A percentile compares a stretch with the other conserved stretches of the same genome.
Evolutionary conservation across 2,113 vertebrate genomes (phyloP).

Genomic region (Lichenostomus cassidix): DNA sequence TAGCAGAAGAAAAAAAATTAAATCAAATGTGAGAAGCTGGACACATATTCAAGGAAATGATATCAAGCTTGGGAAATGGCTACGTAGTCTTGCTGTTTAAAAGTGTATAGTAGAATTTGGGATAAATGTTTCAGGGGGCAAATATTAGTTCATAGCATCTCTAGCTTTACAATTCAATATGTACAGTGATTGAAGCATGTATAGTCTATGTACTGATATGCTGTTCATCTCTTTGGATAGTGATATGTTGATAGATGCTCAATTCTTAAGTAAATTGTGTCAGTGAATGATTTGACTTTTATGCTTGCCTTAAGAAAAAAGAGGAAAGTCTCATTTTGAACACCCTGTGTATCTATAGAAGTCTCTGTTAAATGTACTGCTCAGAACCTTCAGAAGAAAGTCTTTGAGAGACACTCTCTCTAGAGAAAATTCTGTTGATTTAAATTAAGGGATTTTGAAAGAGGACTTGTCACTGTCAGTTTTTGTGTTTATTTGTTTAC

Average conservation of each 20-base stretch:
- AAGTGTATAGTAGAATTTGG: fast-evolving
- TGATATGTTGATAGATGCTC: background rate
- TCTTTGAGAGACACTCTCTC: background rate
- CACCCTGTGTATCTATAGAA: background rate
- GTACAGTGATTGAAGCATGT: background rate
- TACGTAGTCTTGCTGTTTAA: background rate
- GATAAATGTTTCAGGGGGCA: background rate
- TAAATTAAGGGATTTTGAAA: background rate
- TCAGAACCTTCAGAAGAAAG: background rate
- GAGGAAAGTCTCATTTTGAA: background rate
- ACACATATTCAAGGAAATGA: background rate
- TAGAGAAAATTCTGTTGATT: background rate
- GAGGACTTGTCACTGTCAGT: background rate
- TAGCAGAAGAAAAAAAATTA: background rate
- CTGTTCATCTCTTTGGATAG: background rate
- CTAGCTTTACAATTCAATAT: background rate
- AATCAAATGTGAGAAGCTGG: background rate
- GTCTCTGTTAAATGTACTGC: background rate
- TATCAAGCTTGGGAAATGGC: background rate
- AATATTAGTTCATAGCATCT: background rate
- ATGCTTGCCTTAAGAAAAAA: background rate
- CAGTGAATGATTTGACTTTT: background rate
- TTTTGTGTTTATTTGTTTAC: background rate
- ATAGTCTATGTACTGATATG: background rate
- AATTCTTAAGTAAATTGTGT: background rate